phyloP scores from a whole-genome alignment of 92 coral and sea anemone species.

The Paragorgia papillata region DNA sequence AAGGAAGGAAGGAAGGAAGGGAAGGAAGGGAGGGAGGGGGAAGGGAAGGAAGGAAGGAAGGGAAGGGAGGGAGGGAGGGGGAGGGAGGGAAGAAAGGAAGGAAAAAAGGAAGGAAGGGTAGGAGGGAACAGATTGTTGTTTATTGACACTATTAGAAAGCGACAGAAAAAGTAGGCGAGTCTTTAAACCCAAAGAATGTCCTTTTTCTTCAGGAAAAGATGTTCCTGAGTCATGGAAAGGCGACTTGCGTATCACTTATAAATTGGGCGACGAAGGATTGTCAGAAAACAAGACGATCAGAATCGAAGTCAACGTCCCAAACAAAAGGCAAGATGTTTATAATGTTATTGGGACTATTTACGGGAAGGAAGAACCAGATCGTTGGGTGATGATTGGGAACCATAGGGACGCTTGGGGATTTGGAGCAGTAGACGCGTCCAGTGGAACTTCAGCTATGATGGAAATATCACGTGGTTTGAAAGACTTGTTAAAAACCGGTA shows the following conservation, averaged over 20 bases:
- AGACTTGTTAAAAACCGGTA: conserved; percentile 47
- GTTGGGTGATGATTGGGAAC: conserved; percentile 82
- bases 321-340: conserved; percentile 61
- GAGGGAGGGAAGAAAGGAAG: too few species aligned
- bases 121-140: too few species aligned
- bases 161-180: too few species aligned
- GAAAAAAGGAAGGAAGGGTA: too few species aligned
- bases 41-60: too few species aligned
- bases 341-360: conserved; percentile 90
- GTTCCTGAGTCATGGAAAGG: conserved; percentile 77
- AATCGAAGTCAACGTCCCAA: conserved; percentile 63
- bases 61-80: too few species aligned
- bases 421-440: conserved; percentile 85
- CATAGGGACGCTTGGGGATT: conserved; percentile 90
- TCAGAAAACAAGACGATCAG: conserved; percentile 42
- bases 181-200: too few species aligned
- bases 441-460: conserved; percentile 66
- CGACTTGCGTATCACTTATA: conserved; percentile 67
- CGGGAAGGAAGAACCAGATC: conserved; percentile 85
- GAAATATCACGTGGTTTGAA: conserved; percentile 90
- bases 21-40: too few species aligned
- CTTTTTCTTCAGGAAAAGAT: conserved; percentile 48
- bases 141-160: too few species aligned
- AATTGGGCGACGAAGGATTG: conserved; percentile 43
- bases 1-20: too few species aligned